phyloP scores from a whole-genome alignment of 2,113 vertebrate species.

The Esox niger region DNA sequence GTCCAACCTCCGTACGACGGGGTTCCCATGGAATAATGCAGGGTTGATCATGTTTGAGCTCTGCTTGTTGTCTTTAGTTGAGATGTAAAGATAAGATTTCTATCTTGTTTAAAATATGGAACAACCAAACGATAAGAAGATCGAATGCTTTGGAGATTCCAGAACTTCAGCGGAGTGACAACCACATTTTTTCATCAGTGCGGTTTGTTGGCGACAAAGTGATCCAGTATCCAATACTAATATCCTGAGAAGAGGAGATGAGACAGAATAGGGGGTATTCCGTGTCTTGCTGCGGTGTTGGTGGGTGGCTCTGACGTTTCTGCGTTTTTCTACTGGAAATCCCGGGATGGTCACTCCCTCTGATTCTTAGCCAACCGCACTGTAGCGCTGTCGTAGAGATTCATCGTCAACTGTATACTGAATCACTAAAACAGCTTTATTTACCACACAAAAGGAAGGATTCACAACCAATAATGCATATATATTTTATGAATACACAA shows the following conservation, averaged over 20 bases:
- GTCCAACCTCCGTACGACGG: conserved; percentile 45
- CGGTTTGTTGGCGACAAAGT: too few relatives aligned
- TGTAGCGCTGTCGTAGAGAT: background rate
- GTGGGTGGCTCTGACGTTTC: conserved; percentile 35
- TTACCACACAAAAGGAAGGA: too few relatives aligned
- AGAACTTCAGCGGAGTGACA: background rate
- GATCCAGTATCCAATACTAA: too few relatives aligned
- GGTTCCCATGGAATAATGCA: conserved; percentile 55
- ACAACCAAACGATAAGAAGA: background rate
- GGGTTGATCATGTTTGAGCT: conserved; percentile 36
- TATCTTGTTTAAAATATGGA: background rate
- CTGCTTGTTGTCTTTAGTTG: background rate
- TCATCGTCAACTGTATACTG: too few relatives aligned
- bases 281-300: conserved; percentile 29
- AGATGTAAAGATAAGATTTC: background rate
- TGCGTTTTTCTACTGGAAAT: conserved; percentile 60
- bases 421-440: too few relatives aligned
- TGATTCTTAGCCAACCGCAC: background rate
- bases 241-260: too few relatives aligned
- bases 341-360: conserved; percentile 57
- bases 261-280: conserved; percentile 28
- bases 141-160: background rate
- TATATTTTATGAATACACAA: too few relatives aligned
- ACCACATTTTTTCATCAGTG: background rate
- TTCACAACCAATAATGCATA: too few relatives aligned